Conservation (phyloP, 2,888 invertebrate species). For the Trissolcus japonicus region DNA sequence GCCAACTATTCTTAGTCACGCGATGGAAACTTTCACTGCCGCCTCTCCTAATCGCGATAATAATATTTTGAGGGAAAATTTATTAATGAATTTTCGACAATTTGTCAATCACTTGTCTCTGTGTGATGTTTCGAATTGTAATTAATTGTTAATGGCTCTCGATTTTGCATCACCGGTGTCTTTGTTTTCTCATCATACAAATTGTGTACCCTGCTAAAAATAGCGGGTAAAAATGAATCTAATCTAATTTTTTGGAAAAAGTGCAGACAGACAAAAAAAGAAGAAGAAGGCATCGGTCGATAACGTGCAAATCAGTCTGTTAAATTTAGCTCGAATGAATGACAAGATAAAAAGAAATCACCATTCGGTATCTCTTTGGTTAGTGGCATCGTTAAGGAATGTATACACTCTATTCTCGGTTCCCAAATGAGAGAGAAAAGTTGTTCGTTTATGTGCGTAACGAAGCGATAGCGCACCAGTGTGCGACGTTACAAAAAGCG, state of each 20-base stretch:
- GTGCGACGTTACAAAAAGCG: conserved; percentile 54
- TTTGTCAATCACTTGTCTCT: conserved; percentile 10
- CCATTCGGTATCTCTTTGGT: conserved; percentile 38
- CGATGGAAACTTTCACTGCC: conserved; percentile 51
- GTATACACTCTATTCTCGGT: too few relatives aligned
- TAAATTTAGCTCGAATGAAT: conserved; percentile 4
- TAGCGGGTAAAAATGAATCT: too few relatives aligned
- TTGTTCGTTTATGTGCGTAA: conserved; percentile 28
- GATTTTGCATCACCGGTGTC: too few relatives aligned
- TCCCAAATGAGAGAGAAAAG: too few relatives aligned
- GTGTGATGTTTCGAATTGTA: conserved; percentile 8
- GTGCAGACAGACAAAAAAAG: too few relatives aligned
- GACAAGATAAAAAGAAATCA: conserved; percentile 38
- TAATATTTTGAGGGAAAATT: conserved; percentile 39
- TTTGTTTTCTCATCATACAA: too few relatives aligned
- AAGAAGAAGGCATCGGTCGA: too few relatives aligned
- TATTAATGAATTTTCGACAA: conserved; percentile 49
- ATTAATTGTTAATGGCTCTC: conserved; percentile 20
- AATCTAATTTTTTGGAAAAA: too few relatives aligned
- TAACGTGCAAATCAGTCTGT: too few relatives aligned
- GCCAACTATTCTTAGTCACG: conserved; percentile 57
- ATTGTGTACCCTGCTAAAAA: too few relatives aligned
- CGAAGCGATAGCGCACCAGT: conserved; percentile 42
- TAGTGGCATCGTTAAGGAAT: conserved; percentile 9
- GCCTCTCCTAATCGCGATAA: conserved; percentile 44